Base-by-base conservation (phyloP, 2,797 vertebrate genomes). In the Eupleurogrammus muticus region DNA sequence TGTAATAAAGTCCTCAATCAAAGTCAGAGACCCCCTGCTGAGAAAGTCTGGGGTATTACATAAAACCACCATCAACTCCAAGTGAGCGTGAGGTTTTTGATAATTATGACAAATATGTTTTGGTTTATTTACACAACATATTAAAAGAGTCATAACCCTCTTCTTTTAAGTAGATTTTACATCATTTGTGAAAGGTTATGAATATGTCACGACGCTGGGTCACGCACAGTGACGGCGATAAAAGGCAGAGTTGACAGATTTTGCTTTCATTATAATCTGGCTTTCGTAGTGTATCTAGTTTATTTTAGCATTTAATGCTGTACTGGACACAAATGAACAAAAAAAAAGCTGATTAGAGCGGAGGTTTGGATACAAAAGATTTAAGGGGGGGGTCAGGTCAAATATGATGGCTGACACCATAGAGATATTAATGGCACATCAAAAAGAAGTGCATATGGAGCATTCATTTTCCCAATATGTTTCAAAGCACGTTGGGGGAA, bases 1-100 rank as follows among this genome's bases (percentile, higher is more conserved):
- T 79, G 76, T 82, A 92, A 92, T 92, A 80, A 88, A 89, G 80
- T 89, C 84, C 80, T 90, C 91, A 86, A 90, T 87, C 88, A 84
- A 83, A 86, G 83, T 87, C 72, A 70, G 34, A 56, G 52, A 76
- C 79, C 83, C 48, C 79, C 86, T 51, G 49, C 79, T 62, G 83
- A 75, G 83, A 63, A 47, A 66, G 76, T 59, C 66, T 36, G 2
- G 62, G 61, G 42, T 55, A 58, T 67, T 80, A 73, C 71, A 73
- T 72, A 69, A 86, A 90, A 73, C 38, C 32, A 77, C 32, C 73
- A 87, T 68, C 69, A 84, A 80, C 66, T 69, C 63, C 1, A 28
- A 78, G 56, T 62, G 74, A 75, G 67, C 69, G 34, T n/a, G 17
- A 70, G 59, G 73, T 69, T 35, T 69, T 42, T 64, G 54, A 82